phyloP scores from a whole-genome alignment of 1,140 invertebrate genomes.

The Drosophila oshimai region DNA sequence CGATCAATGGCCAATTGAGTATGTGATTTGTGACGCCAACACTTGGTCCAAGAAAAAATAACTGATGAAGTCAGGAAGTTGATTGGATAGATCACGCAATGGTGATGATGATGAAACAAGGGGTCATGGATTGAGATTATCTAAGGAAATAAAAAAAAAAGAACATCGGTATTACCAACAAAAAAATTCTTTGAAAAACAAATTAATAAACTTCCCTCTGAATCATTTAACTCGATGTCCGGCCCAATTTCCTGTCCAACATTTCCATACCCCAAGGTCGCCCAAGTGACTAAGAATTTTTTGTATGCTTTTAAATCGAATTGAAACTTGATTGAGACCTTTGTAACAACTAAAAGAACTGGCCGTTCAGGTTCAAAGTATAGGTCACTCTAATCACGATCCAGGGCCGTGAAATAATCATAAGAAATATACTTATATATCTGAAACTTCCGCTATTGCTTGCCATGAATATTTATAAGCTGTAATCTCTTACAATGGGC shows the following conservation, averaged over 20 bases:
- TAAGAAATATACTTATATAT: neutral
- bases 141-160: neutral
- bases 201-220: neutral
- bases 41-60: neutral
- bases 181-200: neutral
- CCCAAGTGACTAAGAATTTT: slow-evolving; percentile 18
- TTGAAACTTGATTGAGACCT: slow-evolving; percentile 14
- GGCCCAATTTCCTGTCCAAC: neutral
- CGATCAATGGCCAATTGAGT: slow-evolving; percentile 32
- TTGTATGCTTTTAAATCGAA: slow-evolving; percentile 2
- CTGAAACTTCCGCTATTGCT: slow-evolving; percentile 8
- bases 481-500: slow-evolving; percentile 1
- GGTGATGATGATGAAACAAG: neutral
- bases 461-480: slow-evolving; percentile 10
- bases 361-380: slow-evolving; percentile 14
- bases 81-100: neutral
- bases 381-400: slow-evolving; percentile 37
- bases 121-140: slow-evolving; percentile 29
- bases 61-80: slow-evolving; percentile 17
- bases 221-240: neutral
- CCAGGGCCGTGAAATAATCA: slow-evolving; percentile 15
- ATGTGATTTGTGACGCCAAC: slow-evolving; percentile 24
- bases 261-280: neutral
- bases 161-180: neutral
- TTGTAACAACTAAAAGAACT: slow-evolving; percentile 26